phyloP scores from a whole-genome alignment of 64 coral and sea anemone genomes.

The Acropora yongei region DNA sequence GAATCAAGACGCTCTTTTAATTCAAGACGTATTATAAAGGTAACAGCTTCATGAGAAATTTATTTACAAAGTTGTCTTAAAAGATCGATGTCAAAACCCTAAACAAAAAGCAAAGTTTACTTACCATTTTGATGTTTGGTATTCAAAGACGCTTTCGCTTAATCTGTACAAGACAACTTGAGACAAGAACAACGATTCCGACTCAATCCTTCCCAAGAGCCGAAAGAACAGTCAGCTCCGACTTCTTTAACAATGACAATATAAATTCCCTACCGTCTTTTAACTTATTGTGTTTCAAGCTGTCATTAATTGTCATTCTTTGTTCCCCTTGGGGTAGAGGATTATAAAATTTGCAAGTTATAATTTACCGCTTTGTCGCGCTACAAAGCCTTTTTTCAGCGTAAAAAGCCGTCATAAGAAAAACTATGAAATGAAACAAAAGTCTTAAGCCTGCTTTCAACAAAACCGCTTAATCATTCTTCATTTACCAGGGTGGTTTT shows the following conservation, averaged over 20 bases:
- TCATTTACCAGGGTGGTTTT: neutral
- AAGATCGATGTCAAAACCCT: neutral
- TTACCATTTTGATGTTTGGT: slow-evolving; percentile 34
- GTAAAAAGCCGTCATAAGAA: neutral
- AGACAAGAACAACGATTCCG: neutral
- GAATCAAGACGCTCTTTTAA: neutral
- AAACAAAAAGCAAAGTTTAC: neutral
- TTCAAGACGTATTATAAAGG: neutral
- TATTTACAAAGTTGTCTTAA: neutral
- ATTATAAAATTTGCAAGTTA: neutral
- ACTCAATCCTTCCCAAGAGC: neutral
- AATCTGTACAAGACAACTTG: neutral
- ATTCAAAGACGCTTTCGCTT: neutral
- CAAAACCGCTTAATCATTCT: neutral
- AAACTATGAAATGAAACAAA: neutral
- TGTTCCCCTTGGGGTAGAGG: slow-evolving; percentile 32
- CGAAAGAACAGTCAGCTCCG: neutral
- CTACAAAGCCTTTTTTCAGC: neutral
- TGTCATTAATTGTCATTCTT: neutral
- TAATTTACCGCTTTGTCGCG: neutral
- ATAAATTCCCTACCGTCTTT: slow-evolving; percentile 27
- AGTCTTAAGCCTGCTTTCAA: neutral
- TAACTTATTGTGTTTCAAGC: slow-evolving; percentile 19
- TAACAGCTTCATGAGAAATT: neutral
- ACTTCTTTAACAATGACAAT: slow-evolving; percentile 2